Conservation (phyloP, 2,797 vertebrate genomes). For the Monodelphis domestica region DNA sequence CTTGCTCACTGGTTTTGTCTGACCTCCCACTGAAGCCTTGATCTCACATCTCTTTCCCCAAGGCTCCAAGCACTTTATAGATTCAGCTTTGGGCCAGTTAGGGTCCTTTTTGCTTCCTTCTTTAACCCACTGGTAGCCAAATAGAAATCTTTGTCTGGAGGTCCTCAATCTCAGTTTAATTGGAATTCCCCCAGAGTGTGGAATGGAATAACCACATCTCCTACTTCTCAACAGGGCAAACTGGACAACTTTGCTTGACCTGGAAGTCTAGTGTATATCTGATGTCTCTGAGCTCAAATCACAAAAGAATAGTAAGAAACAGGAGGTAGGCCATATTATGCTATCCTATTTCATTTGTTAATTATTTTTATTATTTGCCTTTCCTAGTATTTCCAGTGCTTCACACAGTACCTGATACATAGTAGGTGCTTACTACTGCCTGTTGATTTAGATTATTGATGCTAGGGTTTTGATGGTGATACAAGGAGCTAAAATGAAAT, state of each 20-base stretch:
- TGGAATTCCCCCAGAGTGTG: not conserved
- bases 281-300: not conserved
- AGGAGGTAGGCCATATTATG: no score
- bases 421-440: not conserved
- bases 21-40: not conserved
- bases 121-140: not conserved
- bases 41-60: not conserved
- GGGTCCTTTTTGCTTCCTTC: not conserved
- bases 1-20: not conserved
- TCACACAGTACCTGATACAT: not conserved
- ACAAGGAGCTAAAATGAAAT: not conserved
- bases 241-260: not conserved
- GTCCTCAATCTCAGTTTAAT: not conserved
- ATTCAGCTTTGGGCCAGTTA: not conserved
- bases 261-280: not conserved
- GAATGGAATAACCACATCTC: not conserved
- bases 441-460: not conserved
- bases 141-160: constrained; percentile 17
- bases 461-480: not conserved
- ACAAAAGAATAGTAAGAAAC: no score
- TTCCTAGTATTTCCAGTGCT: not conserved
- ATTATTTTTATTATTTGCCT: no score
- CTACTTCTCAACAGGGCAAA: not conserved
- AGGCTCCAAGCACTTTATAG: not conserved
- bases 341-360: no score